phyloP scores from a whole-genome alignment of 2,113 vertebrate species.

The Myocastor coypus region DNA sequence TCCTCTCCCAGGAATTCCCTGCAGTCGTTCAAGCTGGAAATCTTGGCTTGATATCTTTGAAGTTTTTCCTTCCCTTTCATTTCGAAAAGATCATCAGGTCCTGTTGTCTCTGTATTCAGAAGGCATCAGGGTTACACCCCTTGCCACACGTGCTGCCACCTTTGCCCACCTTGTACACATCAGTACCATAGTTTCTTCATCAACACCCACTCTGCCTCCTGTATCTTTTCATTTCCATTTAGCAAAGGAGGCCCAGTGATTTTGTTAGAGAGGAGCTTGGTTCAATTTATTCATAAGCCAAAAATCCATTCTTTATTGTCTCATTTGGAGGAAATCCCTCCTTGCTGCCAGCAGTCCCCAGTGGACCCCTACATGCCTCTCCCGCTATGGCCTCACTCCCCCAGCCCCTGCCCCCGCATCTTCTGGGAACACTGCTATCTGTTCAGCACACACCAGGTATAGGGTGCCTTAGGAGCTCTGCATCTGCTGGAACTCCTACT shows the following conservation, averaged over 20 bases:
- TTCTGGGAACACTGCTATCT: neutral
- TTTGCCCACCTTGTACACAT: neutral
- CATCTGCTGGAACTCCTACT: neutral
- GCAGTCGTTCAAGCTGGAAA: neutral
- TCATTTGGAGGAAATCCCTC: neutral
- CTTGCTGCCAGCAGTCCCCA: neutral
- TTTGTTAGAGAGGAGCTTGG: neutral
- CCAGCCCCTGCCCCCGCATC: no score
- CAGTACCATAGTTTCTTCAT: neutral
- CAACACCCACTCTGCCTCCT: neutral
- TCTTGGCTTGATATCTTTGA: neutral
- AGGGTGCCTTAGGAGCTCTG: neutral
- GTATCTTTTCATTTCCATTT: neutral
- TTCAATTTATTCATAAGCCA: constrained; percentile 4
- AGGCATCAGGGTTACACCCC: neutral
- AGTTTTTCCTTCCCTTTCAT: neutral
- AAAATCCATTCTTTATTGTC: neutral
- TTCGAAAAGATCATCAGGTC: neutral
- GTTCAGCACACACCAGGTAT: neutral
- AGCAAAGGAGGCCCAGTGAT: neutral
- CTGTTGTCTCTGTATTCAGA: neutral
- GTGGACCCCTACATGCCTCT: neutral
- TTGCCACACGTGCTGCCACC: neutral
- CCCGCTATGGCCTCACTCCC: neutral
- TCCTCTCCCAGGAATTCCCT: neutral